phyloP scores from a whole-genome alignment of 2,113 vertebrate genomes.

The Platysteira castanea region DNA sequence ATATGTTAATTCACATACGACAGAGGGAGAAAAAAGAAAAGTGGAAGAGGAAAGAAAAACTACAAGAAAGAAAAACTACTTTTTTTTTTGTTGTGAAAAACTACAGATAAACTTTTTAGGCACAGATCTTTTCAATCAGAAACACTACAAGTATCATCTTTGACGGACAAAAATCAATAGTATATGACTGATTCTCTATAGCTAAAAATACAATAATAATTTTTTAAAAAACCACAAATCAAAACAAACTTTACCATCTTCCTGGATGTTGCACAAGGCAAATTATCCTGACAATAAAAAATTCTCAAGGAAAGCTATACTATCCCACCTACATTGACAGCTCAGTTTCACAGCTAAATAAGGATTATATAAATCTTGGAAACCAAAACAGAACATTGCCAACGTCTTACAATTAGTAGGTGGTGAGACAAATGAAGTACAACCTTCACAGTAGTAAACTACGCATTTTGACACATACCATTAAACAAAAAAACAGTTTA shows the following conservation, averaged over 20 bases:
- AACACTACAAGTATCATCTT: background rate
- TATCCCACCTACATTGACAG: background rate
- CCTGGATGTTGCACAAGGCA: background rate
- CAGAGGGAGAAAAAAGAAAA: background rate
- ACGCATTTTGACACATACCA: background rate
- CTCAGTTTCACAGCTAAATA: background rate
- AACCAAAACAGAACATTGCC: background rate
- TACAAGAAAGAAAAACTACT: too few species aligned
- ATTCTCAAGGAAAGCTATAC: background rate
- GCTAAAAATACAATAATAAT: background rate
- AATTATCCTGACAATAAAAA: background rate
- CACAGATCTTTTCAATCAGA: background rate
- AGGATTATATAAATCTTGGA: background rate
- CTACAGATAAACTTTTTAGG: background rate
- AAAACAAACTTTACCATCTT: background rate
- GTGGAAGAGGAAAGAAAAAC: background rate
- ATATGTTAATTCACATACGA: background rate
- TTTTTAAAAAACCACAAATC: accelerated
- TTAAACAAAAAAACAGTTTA: conserved; percentile 63
- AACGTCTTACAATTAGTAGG: background rate
- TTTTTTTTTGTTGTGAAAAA: background rate
- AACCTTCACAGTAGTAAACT: background rate
- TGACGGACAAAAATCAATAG: background rate
- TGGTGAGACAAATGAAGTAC: background rate
- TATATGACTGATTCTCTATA: background rate